Conservation (phyloP, 2,113 vertebrate genomes). For the Pteronura brasiliensis region DNA sequence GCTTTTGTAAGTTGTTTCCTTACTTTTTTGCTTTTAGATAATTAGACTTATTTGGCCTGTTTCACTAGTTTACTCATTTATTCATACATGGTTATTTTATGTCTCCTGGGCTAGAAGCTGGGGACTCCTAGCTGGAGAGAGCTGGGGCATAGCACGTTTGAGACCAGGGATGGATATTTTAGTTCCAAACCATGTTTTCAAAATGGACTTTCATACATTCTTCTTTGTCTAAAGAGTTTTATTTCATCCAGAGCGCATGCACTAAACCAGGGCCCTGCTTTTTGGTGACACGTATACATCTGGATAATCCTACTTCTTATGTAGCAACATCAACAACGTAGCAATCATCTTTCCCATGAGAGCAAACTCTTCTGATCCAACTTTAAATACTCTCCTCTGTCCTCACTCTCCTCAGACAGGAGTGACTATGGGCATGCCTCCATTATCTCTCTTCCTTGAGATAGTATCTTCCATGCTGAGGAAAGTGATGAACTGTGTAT, state of each 20-base stretch:
- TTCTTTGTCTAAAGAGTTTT: background rate
- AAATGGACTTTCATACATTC: background rate
- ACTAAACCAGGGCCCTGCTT: background rate
- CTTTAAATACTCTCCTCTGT: background rate
- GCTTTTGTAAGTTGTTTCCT: background rate
- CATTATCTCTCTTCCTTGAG: background rate
- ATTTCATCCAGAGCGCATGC: background rate
- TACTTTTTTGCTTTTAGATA: conserved; percentile 19
- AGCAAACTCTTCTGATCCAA: background rate
- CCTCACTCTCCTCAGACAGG: background rate
- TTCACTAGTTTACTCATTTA: background rate
- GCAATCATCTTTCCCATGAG: background rate
- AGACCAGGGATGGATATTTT: background rate
- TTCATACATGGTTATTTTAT: background rate
- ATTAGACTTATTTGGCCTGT: background rate
- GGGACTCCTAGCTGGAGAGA: background rate
- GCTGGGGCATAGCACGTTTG: background rate
- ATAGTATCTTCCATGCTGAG: background rate
- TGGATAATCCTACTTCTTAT: background rate
- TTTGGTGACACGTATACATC: background rate
- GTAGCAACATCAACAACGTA: background rate
- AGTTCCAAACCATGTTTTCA: background rate
- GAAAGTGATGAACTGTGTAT: background rate
- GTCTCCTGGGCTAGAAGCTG: background rate
- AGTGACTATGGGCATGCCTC: background rate